These are phyloP conservation scores for Thaumetopoea pityocampa DNA, from an alignment of 1,140 invertebrate species.

Conservation along the genomic window DNA sequence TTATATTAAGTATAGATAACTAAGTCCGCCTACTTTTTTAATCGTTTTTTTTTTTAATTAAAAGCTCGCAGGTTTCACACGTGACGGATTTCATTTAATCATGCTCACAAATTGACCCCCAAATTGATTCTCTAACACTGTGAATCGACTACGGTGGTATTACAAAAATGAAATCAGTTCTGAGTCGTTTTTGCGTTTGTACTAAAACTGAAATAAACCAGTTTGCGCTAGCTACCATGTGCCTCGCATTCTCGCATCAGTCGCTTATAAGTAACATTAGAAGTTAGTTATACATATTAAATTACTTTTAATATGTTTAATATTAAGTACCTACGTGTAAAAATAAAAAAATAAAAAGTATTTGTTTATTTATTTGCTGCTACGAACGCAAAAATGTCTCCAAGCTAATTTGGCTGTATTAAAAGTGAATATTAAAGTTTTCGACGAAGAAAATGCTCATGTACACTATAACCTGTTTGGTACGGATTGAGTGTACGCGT, in stretches of 20 bases:
- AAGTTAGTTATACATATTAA: too few relatives aligned
- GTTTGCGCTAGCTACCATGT: too few relatives aligned
- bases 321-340: too few relatives aligned
- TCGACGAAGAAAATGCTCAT: slow-evolving; percentile 34
- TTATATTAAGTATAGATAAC: slow-evolving; percentile 61
- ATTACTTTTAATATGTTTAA: too few relatives aligned
- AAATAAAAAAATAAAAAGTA: too few relatives aligned
- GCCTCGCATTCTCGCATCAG: too few relatives aligned
- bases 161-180: too few relatives aligned
- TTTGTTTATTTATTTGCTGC: too few relatives aligned
- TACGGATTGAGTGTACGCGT: slow-evolving; percentile 30
- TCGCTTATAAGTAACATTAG: too few relatives aligned
- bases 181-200: too few relatives aligned
- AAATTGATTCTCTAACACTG: slow-evolving; percentile 16
- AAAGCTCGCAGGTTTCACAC: slow-evolving; percentile 3
- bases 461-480: slow-evolving; percentile 49
- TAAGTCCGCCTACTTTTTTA: slow-evolving; percentile 39
- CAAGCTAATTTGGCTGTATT: too few relatives aligned
- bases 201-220: too few relatives aligned
- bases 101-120: slow-evolving; percentile 7
- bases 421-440: slow-evolving; percentile 45
- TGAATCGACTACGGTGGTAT: slow-evolving; percentile 1
- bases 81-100: slow-evolving; percentile 14
- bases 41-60: slow-evolving; percentile 44
- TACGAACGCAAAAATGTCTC: slow-evolving; percentile 46